phyloP scores from a whole-genome alignment of 2,797 vertebrate genomes.

The Neosilurus mollespiculum region DNA sequence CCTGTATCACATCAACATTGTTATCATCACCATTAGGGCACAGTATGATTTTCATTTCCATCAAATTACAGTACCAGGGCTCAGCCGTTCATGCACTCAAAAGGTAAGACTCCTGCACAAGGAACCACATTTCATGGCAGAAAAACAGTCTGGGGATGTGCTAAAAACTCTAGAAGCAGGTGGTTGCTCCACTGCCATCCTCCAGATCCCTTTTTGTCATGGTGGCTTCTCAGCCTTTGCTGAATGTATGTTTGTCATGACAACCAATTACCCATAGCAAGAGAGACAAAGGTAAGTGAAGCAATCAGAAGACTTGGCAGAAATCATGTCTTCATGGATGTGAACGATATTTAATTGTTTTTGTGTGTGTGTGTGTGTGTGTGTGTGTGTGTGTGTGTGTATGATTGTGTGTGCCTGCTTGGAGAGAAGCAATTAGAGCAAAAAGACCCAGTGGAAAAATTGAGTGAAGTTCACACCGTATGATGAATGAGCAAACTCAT shows the following conservation, averaged over 20 bases:
- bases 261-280: conserved; percentile 75
- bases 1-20: neutral
- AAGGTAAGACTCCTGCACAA: neutral
- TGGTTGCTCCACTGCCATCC: conserved; percentile 47
- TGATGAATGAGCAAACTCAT: neutral
- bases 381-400: neutral
- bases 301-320: conserved; percentile 67
- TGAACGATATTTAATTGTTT: conserved; percentile 31
- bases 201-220: conserved; percentile 39
- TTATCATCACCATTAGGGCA: conserved; percentile 10
- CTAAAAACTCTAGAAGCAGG: conserved; percentile 45
- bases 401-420: conserved; percentile 31
- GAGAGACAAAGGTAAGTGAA: conserved; percentile 66
- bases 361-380: neutral
- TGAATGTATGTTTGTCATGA: conserved; percentile 73
- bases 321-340: conserved; percentile 44
- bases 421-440: conserved; percentile 40
- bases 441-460: conserved; percentile 49
- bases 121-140: neutral
- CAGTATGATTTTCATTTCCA: conserved; percentile 17
- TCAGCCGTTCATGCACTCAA: neutral
- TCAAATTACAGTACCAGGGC: conserved; percentile 3
- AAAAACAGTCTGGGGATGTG: conserved; percentile 7
- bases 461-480: neutral
- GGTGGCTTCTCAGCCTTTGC: conserved; percentile 51